Evolutionary conservation across 2,113 vertebrate genomes (phyloP).

Genomic region (Turdus rufiventris): DNA sequence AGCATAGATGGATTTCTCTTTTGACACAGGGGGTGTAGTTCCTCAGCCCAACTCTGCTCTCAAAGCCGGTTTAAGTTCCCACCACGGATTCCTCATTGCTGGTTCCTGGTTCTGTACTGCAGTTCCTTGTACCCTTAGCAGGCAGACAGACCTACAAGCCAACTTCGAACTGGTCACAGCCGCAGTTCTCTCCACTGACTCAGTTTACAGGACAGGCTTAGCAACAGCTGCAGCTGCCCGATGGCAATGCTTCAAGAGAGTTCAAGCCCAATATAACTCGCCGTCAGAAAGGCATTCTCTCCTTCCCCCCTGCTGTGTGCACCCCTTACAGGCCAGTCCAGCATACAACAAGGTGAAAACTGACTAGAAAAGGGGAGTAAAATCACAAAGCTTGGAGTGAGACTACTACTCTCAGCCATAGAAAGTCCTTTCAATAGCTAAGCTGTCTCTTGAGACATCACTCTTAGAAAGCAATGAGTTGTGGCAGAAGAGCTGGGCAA

Average conservation of each 20-base stretch:
- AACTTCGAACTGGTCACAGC: neutral
- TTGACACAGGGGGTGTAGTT: neutral
- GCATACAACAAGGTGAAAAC: neutral
- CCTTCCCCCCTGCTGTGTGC: neutral
- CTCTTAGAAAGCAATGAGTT: neutral
- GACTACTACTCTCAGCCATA: neutral
- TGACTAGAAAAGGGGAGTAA: neutral
- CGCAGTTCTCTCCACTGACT: neutral
- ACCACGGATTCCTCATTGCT: neutral
- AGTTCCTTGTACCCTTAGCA: neutral
- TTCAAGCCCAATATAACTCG: conserved; percentile 11
- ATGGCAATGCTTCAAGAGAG: conserved; percentile 1
- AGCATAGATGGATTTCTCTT: neutral
- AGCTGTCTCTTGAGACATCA: neutral
- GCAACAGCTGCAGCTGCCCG: conserved; percentile 28
- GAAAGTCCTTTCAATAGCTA: neutral
- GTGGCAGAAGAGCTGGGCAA: neutral
- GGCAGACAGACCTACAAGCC: neutral
- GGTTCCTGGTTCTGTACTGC: neutral
- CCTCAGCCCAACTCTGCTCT: neutral
- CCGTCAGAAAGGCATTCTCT: conserved; percentile 18
- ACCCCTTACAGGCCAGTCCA: neutral
- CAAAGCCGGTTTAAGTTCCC: neutral
- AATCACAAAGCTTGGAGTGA: neutral
- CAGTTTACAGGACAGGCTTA: neutral